Conservation (phyloP, 1,140 invertebrate genomes). For the Drosophila oshimai region DNA sequence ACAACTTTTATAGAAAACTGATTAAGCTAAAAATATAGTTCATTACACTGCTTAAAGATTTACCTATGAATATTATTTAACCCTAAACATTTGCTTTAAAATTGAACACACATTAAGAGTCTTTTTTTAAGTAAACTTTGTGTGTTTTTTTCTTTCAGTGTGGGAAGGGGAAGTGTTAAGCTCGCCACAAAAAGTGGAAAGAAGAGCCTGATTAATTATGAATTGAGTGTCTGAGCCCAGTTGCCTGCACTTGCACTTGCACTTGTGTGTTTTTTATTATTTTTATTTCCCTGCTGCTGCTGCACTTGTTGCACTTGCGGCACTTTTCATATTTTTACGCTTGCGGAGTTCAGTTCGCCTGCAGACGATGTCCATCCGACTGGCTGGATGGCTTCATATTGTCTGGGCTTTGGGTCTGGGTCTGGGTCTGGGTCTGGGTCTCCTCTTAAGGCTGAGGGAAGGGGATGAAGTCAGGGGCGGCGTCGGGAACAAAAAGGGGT, state of each 20-base stretch:
- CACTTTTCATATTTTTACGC: constrained; percentile 79
- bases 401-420: too few relatives aligned
- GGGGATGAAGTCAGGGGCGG: background rate
- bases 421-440: too few relatives aligned
- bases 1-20: too few relatives aligned
- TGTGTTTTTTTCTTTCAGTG: background rate
- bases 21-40: too few relatives aligned
- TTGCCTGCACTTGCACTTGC: constrained; percentile 52
- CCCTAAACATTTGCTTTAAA: too few relatives aligned
- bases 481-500: background rate
- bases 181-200: constrained; percentile 6
- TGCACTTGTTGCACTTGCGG: constrained; percentile 49
- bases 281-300: background rate
- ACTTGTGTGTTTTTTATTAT: constrained; percentile 9
- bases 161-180: constrained; percentile 13
- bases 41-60: too few relatives aligned
- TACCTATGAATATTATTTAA: too few relatives aligned
- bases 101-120: too few relatives aligned
- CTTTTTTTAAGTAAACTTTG: background rate
- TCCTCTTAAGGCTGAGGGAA: background rate
- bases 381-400: constrained; percentile 10
- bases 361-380: constrained; percentile 23
- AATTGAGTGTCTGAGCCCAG: constrained; percentile 56
- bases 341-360: constrained; percentile 60
- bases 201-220: constrained; percentile 71